Percentiles rank a stretch among this genome's conserved stretches.
Conservation (phyloP, 2,113 vertebrate species). For the Oreochromis spilurus region DNA sequence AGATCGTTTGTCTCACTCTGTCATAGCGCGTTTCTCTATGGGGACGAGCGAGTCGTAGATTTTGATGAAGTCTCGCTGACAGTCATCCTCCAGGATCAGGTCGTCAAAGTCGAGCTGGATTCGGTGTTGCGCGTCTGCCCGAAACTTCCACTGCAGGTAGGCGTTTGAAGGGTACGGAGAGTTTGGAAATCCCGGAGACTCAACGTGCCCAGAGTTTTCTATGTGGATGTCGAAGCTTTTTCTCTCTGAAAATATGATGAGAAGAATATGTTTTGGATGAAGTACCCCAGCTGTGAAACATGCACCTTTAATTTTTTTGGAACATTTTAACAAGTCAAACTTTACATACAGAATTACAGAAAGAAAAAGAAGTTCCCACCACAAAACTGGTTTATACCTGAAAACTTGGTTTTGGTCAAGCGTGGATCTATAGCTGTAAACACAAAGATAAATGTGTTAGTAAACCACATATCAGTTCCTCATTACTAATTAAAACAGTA, state of each 20-base stretch:
- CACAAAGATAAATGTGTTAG: not conserved
- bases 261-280: not conserved
- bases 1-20: constrained; percentile 69
- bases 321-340: too few species aligned
- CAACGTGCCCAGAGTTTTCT: constrained; percentile 54
- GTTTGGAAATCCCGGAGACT: constrained; percentile 84
- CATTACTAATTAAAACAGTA: not conserved
- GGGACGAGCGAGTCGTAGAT: constrained; percentile 86
- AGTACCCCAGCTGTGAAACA: not conserved
- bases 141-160: constrained; percentile 80
- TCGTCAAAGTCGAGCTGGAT: constrained; percentile 85
- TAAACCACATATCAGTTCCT: not conserved
- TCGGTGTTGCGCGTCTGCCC: constrained; percentile 74
- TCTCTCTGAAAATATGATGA: constrained; percentile 57
- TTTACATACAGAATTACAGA: not conserved
- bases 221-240: constrained; percentile 70
- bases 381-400: not conserved
- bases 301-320: not conserved
- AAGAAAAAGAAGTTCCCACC: constrained; percentile 10
- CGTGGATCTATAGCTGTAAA: constrained; percentile 65
- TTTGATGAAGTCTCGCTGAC: constrained; percentile 76
- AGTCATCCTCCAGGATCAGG: constrained; percentile 76
- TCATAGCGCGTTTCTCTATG: constrained; percentile 69
- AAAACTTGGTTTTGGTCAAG: not conserved
- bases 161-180: constrained; percentile 75